These are phyloP conservation scores for Bostrychus sinensis DNA, from an alignment of 2,113 vertebrate genomes.

Conservation along the genomic window DNA sequence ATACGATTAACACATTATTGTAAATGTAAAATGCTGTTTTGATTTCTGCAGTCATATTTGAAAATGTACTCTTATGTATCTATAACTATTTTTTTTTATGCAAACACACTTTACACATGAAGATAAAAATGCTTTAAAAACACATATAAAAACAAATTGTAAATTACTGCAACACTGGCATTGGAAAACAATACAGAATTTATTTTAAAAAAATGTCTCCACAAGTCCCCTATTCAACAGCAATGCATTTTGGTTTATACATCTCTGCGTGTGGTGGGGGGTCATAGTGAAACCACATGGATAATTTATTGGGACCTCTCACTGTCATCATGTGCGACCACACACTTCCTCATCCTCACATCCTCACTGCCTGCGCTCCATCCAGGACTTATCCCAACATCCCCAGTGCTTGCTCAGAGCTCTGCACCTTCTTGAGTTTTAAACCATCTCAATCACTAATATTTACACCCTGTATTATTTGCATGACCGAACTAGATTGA, in stretches of 20 bases:
- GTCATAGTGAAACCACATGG: slow-evolving; percentile 45
- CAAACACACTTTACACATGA: too few species aligned
- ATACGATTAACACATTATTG: too few species aligned
- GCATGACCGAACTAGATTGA: too few species aligned
- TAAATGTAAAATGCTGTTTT: too few species aligned
- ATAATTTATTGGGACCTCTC: slow-evolving; percentile 59
- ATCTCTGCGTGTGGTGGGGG: not conserved
- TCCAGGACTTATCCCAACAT: slow-evolving; percentile 29
- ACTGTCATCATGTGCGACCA: slow-evolving; percentile 20
- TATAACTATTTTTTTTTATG: too few species aligned
- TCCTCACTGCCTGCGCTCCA: slow-evolving; percentile 26
- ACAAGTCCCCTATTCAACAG: not conserved
- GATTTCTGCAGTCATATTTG: too few species aligned
- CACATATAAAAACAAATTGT: too few species aligned
- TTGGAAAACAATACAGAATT: too few species aligned
- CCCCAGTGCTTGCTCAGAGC: slow-evolving; percentile 44
- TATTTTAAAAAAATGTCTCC: not conserved
- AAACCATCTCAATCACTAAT: not conserved
- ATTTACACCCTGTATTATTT: too few species aligned
- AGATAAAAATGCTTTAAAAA: too few species aligned
- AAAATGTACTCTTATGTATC: too few species aligned
- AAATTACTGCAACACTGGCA: too few species aligned
- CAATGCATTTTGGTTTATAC: not conserved
- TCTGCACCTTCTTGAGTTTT: not conserved
- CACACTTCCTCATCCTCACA: slow-evolving; percentile 8